Evolutionary conservation across 2,888 invertebrate genomes (phyloP), one percentile per base, ranked within the genome.

Genomic region (Acanthosepion esculentum): DNA sequence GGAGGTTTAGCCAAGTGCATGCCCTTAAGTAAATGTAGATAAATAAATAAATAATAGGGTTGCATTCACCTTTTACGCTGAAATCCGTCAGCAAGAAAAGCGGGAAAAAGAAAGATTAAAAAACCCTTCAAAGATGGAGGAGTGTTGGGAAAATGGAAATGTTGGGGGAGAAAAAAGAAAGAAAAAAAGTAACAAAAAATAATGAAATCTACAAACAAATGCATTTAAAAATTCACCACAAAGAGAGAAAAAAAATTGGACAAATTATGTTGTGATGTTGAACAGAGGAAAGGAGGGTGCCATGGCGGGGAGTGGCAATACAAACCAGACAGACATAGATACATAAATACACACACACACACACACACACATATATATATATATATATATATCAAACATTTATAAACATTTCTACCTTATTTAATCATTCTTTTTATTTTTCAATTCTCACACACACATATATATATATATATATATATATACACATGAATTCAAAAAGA

Each of bases 201-300:
- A 23, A 59, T 20, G 50, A 15, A 78, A 78, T 78, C 78, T 33
- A n/a, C n/a, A 78, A 78, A 78, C 78, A 78, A 33, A n/a, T 78
- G 78, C 78, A 78, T n/a, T 33, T 15, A 78, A 78, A n/a, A 78
- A n/a, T 78, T 78, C n/a, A 78, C 78, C 78, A 78, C 78, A 78
- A 78, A 78, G 15, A 18, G 33, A 78, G 15, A 59, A 59, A 59
- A 59, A 55, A 55, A 10, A n/a, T 7, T 18, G n/a, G 78, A 78
- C 78, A 78, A 78, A 78, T 78, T 78, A n/a, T n/a, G n/a, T n/a
- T 78, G 78, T 78, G 78, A 78, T 78, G n/a, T 78, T 33, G 78
- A 78, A 78, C n/a, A 18, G 78, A 33, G 12, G 78, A 33, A 12
- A n/a, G n/a, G 78, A 15, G 15, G 78, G 78, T 78, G 33, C n/a